These are phyloP conservation scores for Asbolus verrucosus DNA, from an alignment of 1,140 invertebrate species.

Conservation along the genomic window DNA sequence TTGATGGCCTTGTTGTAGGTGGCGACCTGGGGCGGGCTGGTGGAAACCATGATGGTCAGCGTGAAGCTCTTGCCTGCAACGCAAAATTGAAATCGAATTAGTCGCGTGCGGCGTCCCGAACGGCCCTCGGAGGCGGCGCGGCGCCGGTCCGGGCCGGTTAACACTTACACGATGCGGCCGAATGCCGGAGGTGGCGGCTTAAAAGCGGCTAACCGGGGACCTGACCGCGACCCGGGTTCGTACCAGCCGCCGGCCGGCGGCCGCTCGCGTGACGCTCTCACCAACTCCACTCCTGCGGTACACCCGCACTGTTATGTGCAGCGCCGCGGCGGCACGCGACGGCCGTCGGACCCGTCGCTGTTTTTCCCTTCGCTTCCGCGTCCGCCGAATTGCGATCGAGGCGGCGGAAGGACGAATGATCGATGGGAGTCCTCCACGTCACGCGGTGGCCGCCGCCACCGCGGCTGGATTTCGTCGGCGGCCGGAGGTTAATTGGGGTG, in stretches of 20 bases:
- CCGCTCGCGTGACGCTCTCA: constrained; percentile 27
- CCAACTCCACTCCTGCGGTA: constrained; percentile 32
- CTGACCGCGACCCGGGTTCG: constrained; percentile 50
- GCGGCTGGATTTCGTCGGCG: too few species aligned
- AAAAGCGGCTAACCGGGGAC: constrained; percentile 52
- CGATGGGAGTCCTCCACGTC: too few species aligned
- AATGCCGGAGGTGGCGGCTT: constrained; percentile 51
- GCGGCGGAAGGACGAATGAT: too few species aligned
- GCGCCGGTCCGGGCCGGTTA: constrained; percentile 44
- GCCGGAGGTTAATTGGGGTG: too few species aligned
- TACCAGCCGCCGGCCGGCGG: constrained; percentile 28
- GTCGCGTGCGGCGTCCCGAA: too few species aligned
- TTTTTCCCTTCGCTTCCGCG: constrained; percentile 44
- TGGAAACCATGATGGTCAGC: constrained; percentile 94
- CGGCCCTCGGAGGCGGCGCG: constrained; percentile 5
- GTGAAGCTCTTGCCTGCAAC: constrained; percentile 97
- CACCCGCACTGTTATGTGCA: constrained; percentile 25
- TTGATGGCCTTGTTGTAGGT: constrained; percentile 99
- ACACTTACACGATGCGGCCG: constrained; percentile 46
- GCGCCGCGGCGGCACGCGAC: constrained; percentile 15
- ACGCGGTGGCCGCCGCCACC: too few species aligned
- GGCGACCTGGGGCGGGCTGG: constrained; percentile 93
- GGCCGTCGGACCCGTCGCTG: too few species aligned
- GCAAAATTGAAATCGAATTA: constrained; percentile 55
- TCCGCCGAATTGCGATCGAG: too few species aligned